Evolutionary conservation across 23 tunicate species (phyloP), one percentile per base, ranked within the genome.

Genomic region (Trididemnum miniatum): DNA sequence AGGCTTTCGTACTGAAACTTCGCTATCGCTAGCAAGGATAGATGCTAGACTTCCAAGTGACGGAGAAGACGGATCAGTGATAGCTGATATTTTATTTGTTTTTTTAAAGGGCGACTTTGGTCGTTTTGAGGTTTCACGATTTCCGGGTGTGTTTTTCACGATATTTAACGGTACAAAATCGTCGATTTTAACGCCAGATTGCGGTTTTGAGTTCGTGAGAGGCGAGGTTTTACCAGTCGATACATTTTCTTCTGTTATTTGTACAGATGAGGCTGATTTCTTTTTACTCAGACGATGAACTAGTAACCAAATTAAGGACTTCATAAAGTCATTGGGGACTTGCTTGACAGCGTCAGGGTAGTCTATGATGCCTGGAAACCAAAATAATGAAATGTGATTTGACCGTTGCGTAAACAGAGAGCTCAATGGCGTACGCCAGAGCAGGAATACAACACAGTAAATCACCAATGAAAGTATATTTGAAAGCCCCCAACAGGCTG

Each of bases 301-400:
- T 27, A 90, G 27, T 22, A 90, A 62, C 89, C 89, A 85, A 7
- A 89, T 60, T 2, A 90, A 63, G 34, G 64, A 65, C 65, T 80
- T 90, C 0, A 85, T 22, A 52, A 76, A 90, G 51, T 90, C 96
- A 20, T 34, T 34, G 39, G 79, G 85, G 22, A 82, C 23, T 28
- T 81, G 82, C 39, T 85, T 65, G 51, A 85, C 29, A 1, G 89
- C 85, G 30, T n/a, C 64, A 25, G 89, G 96, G 34, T 90, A 39
- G 79, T 90, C 89, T 0, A 90, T 81, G 20, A 90, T 90, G 20
- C 96, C 96, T 80, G 83, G 34, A n/a, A n/a, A n/a, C n/a, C n/a
- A n/a, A n/a, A n/a, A n/a, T n/a, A n/a, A n/a, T n/a, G n/a, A n/a
- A n/a, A n/a, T n/a, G n/a, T n/a, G n/a, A n/a, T n/a, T n/a, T n/a